Evolutionary conservation across 1,140 invertebrate species (phyloP), one percentile per base, ranked within the genome.

Genomic region (Dysdera silvatica): DNA sequence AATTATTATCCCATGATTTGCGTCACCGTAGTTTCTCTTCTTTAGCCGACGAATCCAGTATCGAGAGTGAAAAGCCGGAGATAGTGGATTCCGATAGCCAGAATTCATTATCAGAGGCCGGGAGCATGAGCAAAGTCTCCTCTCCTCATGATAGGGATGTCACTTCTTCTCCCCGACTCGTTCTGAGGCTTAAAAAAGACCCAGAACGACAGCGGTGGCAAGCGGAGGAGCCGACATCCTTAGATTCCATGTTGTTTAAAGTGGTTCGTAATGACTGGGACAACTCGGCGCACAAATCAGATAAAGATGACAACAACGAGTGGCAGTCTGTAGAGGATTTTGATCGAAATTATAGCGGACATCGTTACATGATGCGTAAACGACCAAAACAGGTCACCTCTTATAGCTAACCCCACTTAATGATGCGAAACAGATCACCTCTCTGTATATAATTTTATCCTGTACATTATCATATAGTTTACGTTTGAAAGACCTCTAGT

Each of bases 331-430:
- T 14, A 18, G n/a, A 16, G 31, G 12, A 1, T 41, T 16, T n/a
- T 12, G 48, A 55, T 49, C 41, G 56, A 10, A 47, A 20, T 51
- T 41, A 48, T 8, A 40, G 26, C 16, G 53, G 26, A 20, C 60
- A 62, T 23, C 51, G 60, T 6, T 62, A 62, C 40, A 31, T 49
- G 10, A 62, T 62, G 60, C 51, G 60, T 14, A 53, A 62, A 37
- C 35, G 60, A 31, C 14, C 52, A n/a, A n/a, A n/a, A n/a, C n/a
- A n/a, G n/a, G n/a, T n/a, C n/a, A n/a, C n/a, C n/a, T n/a, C n/a
- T n/a, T n/a, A n/a, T n/a, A n/a, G n/a, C n/a, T n/a, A n/a, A n/a
- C n/a, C n/a, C n/a, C n/a, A n/a, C n/a, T n/a, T n/a, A n/a, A n/a
- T n/a, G n/a, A n/a, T n/a, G n/a, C n/a, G n/a, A n/a, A n/a, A n/a